phyloP scores from a whole-genome alignment of 2,113 vertebrate species.

The Ammodytes dubius region DNA sequence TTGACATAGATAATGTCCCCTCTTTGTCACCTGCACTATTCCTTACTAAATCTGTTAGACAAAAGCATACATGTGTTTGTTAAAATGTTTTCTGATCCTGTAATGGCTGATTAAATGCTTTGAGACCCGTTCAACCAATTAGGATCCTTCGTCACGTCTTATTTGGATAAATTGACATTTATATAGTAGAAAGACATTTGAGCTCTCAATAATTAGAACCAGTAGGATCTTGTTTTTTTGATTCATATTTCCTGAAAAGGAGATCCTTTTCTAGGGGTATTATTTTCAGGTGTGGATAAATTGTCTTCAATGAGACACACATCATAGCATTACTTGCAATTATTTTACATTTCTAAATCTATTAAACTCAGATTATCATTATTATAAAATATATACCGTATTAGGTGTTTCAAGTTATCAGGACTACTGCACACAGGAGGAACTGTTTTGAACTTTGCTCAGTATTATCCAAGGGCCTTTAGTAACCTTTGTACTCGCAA shows the following conservation, averaged over 20 bases:
- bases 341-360: too few species aligned
- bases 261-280: too few species aligned
- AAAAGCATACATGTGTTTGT: background rate
- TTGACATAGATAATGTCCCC: background rate
- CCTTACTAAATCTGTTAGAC: slow-evolving; percentile 54
- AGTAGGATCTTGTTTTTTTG: background rate
- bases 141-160: background rate
- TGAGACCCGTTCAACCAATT: background rate
- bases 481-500: background rate
- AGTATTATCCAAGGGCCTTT: background rate
- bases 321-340: too few species aligned
- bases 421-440: background rate
- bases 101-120: background rate
- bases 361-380: too few species aligned
- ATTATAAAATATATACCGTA: too few species aligned
- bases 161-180: too few species aligned
- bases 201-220: background rate
- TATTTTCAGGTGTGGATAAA: background rate
- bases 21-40: background rate
- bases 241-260: too few species aligned
- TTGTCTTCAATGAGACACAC: too few species aligned
- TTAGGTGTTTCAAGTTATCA: too few species aligned
- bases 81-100: background rate
- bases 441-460: background rate
- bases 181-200: too few species aligned